Evolutionary conservation across 1,140 invertebrate species (phyloP), one percentile per base, ranked within the genome.

Genomic region (Atta colombica): DNA sequence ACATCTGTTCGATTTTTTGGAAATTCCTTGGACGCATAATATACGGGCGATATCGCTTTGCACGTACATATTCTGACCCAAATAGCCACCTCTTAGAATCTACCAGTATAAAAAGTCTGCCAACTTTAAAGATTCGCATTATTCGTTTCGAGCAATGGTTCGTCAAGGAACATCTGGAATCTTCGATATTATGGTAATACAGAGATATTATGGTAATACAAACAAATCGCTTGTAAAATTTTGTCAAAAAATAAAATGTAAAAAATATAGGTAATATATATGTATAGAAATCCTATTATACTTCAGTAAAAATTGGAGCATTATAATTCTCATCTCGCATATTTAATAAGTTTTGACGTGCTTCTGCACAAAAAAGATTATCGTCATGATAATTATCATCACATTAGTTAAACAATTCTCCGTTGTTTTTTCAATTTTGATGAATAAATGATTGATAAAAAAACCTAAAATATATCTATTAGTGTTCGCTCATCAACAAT

Each of bases 71-170:
- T 66, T 49, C 18, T 91, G 90, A 91, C 90, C 90, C 55, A 80
- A 85, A 91, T 91, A 51, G 60, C 90, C 88, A 87, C 89, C 89
- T 87, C 89, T 78, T 58, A 12, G 66, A 85, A 78, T 12, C 28
- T 14, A n/a, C 2, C 51, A 28, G 39, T 88, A 87, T 91, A 91
- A 91, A 91, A 91, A 91, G 81, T 89, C 63, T 7, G 51, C 14
- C 14, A 49, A 28, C 21, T 84, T 74, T 63, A 3, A 31, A 78
- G 39, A 39, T 75, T n/a, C 45, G 25, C 53, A n/a, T 45, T 89
- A 49, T 86, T 61, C 21, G 53, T 25, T 12, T 51, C 51, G 16
- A 86, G 12, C 69, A 61, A 18, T 53, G 16, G 31, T 14, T 45
- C 18, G 16, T 2, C 55, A 60, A 75, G n/a, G 45, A n/a, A 63